Conservation (phyloP, 2,113 vertebrate genomes). For the Carlito syrichta region DNA sequence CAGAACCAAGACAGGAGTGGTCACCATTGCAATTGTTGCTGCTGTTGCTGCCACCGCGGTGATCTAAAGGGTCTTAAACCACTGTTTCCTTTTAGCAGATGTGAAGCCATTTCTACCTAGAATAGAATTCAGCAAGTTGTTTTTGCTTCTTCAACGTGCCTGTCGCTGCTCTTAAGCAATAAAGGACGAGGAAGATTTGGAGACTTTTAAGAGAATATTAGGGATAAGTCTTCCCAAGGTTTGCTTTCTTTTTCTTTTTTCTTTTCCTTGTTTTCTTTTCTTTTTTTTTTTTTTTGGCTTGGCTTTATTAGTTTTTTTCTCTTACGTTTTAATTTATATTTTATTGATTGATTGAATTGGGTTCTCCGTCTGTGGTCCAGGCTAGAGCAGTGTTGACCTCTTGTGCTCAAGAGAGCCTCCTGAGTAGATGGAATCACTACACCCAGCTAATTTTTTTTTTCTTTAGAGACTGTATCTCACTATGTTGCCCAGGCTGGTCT, state of each 20-base stretch:
- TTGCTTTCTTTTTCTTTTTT: neutral
- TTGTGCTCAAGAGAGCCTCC: too few relatives aligned
- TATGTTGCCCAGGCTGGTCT: too few relatives aligned
- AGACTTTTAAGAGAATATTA: neutral
- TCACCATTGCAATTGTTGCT: neutral
- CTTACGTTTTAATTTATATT: neutral
- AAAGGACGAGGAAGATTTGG: neutral
- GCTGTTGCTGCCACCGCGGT: too few relatives aligned
- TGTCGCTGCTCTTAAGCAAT: neutral
- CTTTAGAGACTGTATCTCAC: too few relatives aligned
- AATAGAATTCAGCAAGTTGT: neutral
- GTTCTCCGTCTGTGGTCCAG: too few relatives aligned
- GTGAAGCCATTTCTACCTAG: neutral
- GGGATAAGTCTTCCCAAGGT: neutral
- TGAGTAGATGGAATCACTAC: too few relatives aligned
- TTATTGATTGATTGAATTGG: too few relatives aligned
- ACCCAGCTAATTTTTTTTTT: too few relatives aligned
- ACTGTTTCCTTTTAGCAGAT: neutral
- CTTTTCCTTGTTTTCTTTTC: neutral
- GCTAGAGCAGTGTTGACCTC: too few relatives aligned
- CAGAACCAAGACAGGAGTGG: accelerated
- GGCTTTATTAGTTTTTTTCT: neutral
- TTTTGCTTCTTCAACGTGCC: neutral
- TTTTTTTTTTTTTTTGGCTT: neutral
- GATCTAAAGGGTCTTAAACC: neutral